Conservation (phyloP, 2,113 vertebrate genomes). For the Urocynchramus pylzowi region DNA sequence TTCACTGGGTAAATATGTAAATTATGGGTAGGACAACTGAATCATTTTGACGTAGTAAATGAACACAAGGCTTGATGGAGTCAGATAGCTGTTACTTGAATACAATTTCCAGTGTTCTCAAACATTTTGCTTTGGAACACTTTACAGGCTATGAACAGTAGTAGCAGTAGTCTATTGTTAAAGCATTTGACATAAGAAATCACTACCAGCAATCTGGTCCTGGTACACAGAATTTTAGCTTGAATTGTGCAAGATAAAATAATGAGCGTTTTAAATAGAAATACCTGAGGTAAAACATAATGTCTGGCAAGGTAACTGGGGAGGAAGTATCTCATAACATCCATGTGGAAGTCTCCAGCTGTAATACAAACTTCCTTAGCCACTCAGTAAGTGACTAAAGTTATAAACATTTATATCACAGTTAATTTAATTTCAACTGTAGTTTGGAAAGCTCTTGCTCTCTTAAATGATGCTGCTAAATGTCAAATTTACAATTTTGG, state of each 20-base stretch:
- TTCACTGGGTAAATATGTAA: not conserved
- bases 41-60: not conserved
- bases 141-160: not conserved
- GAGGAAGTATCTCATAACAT: constrained; percentile 45
- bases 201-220: not conserved
- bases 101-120: not conserved
- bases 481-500: constrained; percentile 40
- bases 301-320: constrained; percentile 10
- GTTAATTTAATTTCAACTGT: constrained; percentile 37
- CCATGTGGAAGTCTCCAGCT: not conserved
- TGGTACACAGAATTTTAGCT: not conserved
- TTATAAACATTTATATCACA: constrained; percentile 50
- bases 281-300: constrained; percentile 23
- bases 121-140: not conserved
- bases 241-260: not conserved
- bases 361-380: constrained; percentile 30
- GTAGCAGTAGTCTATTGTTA: not conserved
- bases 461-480: constrained; percentile 43
- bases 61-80: not conserved
- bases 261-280: constrained; percentile 8
- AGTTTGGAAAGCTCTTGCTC: constrained; percentile 31
- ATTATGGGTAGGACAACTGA: not conserved
- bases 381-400: constrained; percentile 5
- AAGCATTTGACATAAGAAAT: not conserved
- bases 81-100: not conserved